phyloP scores from a whole-genome alignment of 2,797 vertebrate species.

The Apogon talboti region DNA sequence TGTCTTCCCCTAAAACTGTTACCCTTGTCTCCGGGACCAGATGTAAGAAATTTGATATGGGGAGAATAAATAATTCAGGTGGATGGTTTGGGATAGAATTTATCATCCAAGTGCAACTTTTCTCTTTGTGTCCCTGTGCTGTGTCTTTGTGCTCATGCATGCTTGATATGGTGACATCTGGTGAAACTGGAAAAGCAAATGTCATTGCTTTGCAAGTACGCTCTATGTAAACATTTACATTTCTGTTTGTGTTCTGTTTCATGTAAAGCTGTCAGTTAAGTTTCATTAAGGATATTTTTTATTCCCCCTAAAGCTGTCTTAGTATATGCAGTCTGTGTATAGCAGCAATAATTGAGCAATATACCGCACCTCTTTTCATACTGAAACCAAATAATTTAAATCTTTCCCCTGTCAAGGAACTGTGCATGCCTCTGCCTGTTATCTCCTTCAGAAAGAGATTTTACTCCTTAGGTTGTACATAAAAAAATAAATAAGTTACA shows the following conservation, averaged over 20 bases:
- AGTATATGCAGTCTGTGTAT: background rate
- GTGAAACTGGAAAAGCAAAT: background rate
- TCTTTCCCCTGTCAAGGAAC: background rate
- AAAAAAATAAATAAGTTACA: background rate
- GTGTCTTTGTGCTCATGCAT: slow-evolving; percentile 6
- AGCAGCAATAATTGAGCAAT: background rate
- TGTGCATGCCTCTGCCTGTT: background rate
- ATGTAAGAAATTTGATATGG: slow-evolving; percentile 63
- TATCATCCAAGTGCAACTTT: slow-evolving; percentile 48
- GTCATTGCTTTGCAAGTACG: too few species aligned
- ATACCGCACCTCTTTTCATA: background rate
- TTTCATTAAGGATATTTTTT: background rate
- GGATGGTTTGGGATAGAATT: slow-evolving; percentile 44
- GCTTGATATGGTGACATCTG: background rate
- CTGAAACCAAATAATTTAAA: background rate
- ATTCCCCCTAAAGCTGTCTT: background rate
- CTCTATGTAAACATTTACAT: too few species aligned
- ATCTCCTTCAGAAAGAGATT: background rate
- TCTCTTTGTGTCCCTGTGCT: slow-evolving; percentile 12
- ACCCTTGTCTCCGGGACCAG: slow-evolving; percentile 40
- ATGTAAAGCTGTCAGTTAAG: background rate
- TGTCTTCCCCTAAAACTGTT: slow-evolving; percentile 60
- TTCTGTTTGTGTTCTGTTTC: too few species aligned
- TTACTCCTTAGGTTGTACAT: background rate
- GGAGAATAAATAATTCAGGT: slow-evolving; percentile 73